A percentile compares a stretch with the other conserved stretches of the same genome.
Evolutionary conservation across 1,140 invertebrate genomes (phyloP).

Genomic region (Anoplolepis gracilipes): DNA sequence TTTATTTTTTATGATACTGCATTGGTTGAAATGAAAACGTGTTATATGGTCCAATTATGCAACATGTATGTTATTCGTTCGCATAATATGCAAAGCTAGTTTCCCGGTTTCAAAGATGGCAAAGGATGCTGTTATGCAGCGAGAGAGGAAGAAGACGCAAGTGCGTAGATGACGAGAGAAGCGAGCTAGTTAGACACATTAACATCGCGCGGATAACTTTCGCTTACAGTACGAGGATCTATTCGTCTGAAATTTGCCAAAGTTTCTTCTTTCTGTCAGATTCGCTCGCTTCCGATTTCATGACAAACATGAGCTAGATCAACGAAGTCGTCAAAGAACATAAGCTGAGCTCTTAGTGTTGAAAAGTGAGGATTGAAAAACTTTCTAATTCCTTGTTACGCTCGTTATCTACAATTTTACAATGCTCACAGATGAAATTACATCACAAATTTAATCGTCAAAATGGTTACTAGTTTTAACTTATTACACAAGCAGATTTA

Average conservation of each 20-base stretch:
- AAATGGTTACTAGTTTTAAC: not conserved
- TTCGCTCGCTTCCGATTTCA: constrained; percentile 30
- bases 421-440: constrained; percentile 15
- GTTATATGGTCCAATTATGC: constrained; percentile 53
- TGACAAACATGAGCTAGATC: constrained; percentile 29
- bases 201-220: constrained; percentile 67
- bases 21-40: not conserved
- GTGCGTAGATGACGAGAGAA: constrained; percentile 63
- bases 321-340: constrained; percentile 49
- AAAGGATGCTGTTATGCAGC: constrained; percentile 17
- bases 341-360: constrained; percentile 2
- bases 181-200: constrained; percentile 73
- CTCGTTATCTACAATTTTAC: constrained; percentile 52
- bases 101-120: constrained; percentile 1
- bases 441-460: not conserved
- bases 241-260: constrained; percentile 41
- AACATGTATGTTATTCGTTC: constrained; percentile 29
- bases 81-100: constrained; percentile 46
- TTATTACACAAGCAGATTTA: not conserved
- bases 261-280: constrained; percentile 52
- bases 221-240: constrained; percentile 33
- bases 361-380: constrained; percentile 38
- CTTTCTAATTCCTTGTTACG: constrained; percentile 50
- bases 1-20: constrained; percentile 1
- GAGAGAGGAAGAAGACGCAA: not conserved